These are phyloP conservation scores for Neoarius graeffei DNA, from an alignment of 2,113 vertebrate genomes.

Conservation along the genomic window DNA sequence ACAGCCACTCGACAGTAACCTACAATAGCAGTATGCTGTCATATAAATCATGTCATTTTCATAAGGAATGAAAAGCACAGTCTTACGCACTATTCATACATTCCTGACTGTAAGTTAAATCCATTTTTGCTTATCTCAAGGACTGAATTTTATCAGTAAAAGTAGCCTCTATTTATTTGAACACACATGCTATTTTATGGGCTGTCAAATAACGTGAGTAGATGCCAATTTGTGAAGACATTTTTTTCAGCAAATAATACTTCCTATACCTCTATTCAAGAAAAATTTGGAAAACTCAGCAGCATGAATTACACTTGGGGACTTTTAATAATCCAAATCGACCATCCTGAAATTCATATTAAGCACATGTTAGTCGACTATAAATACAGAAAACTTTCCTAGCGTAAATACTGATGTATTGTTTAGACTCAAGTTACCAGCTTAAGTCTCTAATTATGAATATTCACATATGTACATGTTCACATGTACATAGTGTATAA, in stretches of 20 bases:
- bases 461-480: too few relatives aligned
- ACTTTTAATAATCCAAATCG: neutral
- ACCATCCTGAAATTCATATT: neutral
- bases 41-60: too few relatives aligned
- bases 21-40: neutral
- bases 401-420: too few relatives aligned
- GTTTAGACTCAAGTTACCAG: neutral
- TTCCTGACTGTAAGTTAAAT: too few relatives aligned
- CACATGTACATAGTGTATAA: neutral
- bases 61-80: too few relatives aligned
- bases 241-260: too few relatives aligned
- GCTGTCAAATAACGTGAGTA: too few relatives aligned
- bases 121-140: neutral
- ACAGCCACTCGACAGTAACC: neutral
- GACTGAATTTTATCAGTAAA: neutral
- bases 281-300: neutral
- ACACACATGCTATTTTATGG: neutral
- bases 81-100: neutral
- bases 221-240: too few relatives aligned
- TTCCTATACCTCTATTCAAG: neutral
- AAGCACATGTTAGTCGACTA: too few relatives aligned
- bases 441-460: neutral
- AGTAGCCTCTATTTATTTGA: neutral
- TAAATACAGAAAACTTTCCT: neutral
- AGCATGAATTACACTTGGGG: neutral